A percentile compares a stretch with the other conserved stretches of the same genome.
These are phyloP conservation scores for Podiceps cristatus DNA, from an alignment of 2,113 vertebrate genomes.

Conservation along the genomic window DNA sequence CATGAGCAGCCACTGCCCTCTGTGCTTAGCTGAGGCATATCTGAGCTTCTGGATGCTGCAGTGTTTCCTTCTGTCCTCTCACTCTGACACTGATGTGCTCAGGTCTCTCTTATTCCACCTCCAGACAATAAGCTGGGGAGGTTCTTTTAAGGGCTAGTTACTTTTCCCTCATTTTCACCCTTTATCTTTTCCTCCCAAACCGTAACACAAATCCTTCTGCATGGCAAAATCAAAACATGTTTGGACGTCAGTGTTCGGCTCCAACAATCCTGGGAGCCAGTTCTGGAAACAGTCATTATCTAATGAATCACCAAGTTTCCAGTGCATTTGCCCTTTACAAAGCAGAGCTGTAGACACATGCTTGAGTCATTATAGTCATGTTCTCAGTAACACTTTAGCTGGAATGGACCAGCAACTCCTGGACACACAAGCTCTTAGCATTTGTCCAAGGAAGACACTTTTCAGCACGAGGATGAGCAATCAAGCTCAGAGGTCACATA, in stretches of 20 bases:
- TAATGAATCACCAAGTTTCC: slow-evolving; percentile 60
- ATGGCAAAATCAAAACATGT: background rate
- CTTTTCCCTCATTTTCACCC: background rate
- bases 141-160: background rate
- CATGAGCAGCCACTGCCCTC: background rate
- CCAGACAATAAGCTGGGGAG: background rate
- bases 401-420: background rate
- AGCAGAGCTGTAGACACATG: background rate
- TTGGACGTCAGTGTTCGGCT: background rate
- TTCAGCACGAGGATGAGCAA: background rate
- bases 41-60: background rate
- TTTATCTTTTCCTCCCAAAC: slow-evolving; percentile 33
- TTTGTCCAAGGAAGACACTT: background rate
- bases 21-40: background rate
- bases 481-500: background rate
- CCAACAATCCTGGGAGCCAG: slow-evolving; percentile 47
- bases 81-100: background rate
- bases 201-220: background rate
- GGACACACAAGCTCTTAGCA: background rate
- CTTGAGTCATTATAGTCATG: background rate
- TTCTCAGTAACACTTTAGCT: background rate
- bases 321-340: slow-evolving; percentile 21
- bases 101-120: background rate
- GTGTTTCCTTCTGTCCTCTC: background rate
- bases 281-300: slow-evolving; percentile 30